These are phyloP conservation scores for Fukomys damarensis DNA, from an alignment of 2,113 vertebrate genomes.

Conservation along the genomic window DNA sequence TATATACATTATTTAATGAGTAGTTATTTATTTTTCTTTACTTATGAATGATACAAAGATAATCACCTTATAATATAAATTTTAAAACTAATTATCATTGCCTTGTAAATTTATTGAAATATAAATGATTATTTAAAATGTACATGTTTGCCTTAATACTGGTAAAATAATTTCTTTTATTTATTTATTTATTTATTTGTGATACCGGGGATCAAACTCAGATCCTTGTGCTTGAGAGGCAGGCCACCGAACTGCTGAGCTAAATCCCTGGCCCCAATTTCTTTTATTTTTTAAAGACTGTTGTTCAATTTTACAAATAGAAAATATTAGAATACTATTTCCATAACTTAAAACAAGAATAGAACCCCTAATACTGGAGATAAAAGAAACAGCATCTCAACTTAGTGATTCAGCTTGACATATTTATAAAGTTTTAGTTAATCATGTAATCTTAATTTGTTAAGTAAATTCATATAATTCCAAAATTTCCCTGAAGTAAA, in stretches of 20 bases:
- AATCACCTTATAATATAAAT: background rate
- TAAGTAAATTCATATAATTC: background rate
- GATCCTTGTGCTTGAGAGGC: no score
- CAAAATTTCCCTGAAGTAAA: background rate
- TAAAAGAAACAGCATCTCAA: background rate
- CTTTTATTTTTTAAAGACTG: background rate
- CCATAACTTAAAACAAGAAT: conserved; percentile 13
- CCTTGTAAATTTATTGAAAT: background rate
- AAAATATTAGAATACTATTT: background rate
- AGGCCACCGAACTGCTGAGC: no score
- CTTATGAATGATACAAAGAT: background rate
- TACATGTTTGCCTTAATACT: background rate
- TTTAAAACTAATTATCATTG: background rate
- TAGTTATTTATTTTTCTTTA: background rate
- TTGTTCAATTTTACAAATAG: background rate
- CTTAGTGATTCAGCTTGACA: background rate
- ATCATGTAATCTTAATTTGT: background rate
- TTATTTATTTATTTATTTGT: no score
- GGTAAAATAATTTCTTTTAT: background rate
- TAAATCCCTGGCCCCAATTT: no score
- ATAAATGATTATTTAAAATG: background rate
- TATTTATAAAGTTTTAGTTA: conserved; percentile 27
- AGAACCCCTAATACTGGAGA: background rate
- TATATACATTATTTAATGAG: background rate
- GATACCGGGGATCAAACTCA: no score